Evolutionary conservation across 2,113 vertebrate species (phyloP).

Genomic region (Porphyrio hochstetteri): DNA sequence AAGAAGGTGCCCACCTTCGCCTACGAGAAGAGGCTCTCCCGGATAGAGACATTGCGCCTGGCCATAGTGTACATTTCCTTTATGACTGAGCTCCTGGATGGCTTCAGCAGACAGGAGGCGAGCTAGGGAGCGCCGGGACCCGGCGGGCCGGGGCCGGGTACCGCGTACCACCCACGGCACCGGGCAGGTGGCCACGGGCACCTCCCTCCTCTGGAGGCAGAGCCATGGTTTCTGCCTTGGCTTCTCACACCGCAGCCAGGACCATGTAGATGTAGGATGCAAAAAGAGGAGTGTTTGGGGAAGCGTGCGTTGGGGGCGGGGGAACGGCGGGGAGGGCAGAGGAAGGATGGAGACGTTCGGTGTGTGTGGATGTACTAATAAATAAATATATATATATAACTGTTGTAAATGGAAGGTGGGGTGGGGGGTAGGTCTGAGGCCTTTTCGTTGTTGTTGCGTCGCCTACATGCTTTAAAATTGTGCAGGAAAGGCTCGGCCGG

Average conservation of each 20-base stretch:
- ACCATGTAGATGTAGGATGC: neutral
- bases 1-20: constrained; percentile 95
- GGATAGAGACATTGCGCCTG: constrained; percentile 93
- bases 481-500: neutral
- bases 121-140: neutral
- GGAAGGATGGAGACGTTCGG: neutral
- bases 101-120: constrained; percentile 18
- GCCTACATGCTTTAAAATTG: neutral
- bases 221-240: neutral
- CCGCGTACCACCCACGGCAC: neutral
- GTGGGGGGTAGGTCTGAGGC: neutral
- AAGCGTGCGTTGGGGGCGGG: rapidly evolving
- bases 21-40: constrained; percentile 93
- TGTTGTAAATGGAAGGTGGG: neutral
- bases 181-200: neutral
- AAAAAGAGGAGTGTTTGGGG: neutral
- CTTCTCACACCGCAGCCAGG: neutral
- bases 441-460: neutral
- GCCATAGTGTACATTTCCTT: constrained; percentile 98
- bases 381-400: neutral
- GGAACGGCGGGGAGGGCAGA: neutral
- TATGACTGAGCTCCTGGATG: constrained; percentile 92
- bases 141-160: neutral
- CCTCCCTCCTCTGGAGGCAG: neutral
- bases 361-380: neutral